Percentiles rank a stretch among this genome's conserved stretches.
phyloP scores from a whole-genome alignment of 2,797 vertebrate genomes.

The Macropus fuliginosus region DNA sequence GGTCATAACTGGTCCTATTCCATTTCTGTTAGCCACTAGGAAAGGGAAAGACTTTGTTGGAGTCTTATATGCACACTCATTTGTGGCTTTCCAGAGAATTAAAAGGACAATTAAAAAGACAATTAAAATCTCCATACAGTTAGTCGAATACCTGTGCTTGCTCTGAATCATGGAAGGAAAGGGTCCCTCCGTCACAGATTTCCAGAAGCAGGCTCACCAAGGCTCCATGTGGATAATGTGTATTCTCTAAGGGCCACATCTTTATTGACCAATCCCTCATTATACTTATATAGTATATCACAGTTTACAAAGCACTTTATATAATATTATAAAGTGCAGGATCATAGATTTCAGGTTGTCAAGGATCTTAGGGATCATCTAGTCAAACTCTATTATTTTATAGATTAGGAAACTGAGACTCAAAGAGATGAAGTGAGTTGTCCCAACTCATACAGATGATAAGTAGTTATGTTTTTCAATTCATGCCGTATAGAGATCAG shows the following conservation, averaged over 20 bases:
- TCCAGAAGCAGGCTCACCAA: background rate
- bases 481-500: background rate
- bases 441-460: background rate
- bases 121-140: background rate
- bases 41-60: background rate
- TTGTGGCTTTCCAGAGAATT: background rate
- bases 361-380: background rate
- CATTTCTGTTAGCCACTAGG: background rate
- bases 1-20: background rate
- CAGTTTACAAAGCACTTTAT: background rate
- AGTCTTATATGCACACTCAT: background rate
- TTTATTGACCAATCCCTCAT: background rate
- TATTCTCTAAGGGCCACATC: background rate
- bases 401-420: background rate
- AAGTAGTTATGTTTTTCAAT: background rate
- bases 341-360: background rate
- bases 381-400: background rate
- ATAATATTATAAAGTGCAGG: background rate
- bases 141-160: background rate
- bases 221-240: background rate
- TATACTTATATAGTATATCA: background rate
- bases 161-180: background rate
- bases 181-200: background rate
- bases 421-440: background rate
- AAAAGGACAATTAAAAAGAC: background rate